These are phyloP conservation scores for Tachina lurida DNA, from an alignment of 2,888 invertebrate species.

Conservation along the genomic window DNA sequence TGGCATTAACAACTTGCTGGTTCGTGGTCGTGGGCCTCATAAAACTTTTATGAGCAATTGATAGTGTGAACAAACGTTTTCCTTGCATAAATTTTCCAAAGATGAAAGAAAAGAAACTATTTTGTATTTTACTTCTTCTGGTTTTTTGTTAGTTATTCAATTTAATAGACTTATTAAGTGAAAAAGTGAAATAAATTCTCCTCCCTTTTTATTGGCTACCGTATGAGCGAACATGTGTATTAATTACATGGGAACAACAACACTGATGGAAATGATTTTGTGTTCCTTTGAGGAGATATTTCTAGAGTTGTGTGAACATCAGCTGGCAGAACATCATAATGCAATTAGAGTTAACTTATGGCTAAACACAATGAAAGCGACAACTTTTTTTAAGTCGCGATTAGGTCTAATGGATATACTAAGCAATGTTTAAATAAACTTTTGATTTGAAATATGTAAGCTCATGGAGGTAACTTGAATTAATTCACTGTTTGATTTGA, in stretches of 20 bases:
- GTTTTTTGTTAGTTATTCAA: slow-evolving; percentile 40
- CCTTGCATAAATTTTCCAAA: slow-evolving; percentile 71
- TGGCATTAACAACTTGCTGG: slow-evolving; percentile 60
- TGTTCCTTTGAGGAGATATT: slow-evolving; percentile 1
- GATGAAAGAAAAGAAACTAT: slow-evolving; percentile 59
- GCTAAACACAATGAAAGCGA: slow-evolving; percentile 7
- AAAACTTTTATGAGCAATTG: slow-evolving; percentile 82
- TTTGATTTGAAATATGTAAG: too few species aligned
- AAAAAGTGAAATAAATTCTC: slow-evolving; percentile 52
- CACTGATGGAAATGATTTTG: not conserved
- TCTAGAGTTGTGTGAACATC: not conserved
- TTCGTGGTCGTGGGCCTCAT: slow-evolving; percentile 78
- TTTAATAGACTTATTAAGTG: slow-evolving; percentile 52
- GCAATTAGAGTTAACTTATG: not conserved
- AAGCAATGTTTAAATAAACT: not conserved
- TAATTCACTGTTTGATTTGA: too few species aligned
- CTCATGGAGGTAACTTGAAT: too few species aligned
- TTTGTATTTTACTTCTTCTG: slow-evolving; percentile 49
- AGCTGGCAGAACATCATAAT: not conserved
- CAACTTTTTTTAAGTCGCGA: not conserved
- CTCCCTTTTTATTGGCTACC: slow-evolving; percentile 59
- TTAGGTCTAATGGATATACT: too few species aligned
- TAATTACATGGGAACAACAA: slow-evolving; percentile 35
- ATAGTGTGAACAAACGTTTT: slow-evolving; percentile 81
- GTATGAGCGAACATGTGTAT: slow-evolving; percentile 7